Percentiles rank a stretch among this genome's conserved stretches.
Conservation (phyloP, 2,888 invertebrate species). For the Anthophora plumipes region DNA sequence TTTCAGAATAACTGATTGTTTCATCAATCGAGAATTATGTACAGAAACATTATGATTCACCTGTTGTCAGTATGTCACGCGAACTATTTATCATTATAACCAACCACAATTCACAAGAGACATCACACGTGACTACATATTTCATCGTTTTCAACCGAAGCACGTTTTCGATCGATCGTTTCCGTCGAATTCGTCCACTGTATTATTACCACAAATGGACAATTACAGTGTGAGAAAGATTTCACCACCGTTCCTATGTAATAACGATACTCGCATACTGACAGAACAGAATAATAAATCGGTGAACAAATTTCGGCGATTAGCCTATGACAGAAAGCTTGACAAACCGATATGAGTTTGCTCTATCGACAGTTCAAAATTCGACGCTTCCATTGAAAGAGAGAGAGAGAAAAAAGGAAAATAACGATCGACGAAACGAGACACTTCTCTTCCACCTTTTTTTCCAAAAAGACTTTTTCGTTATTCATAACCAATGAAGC, state of each 20-base stretch:
- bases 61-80: background rate
- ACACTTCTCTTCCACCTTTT: background rate
- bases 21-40: too few relatives aligned
- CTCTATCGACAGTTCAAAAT: background rate
- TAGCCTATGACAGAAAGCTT: background rate
- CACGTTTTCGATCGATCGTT: background rate
- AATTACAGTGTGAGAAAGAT: background rate
- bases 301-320: background rate
- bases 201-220: background rate
- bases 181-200: background rate
- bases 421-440: background rate
- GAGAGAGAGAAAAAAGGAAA: too few relatives aligned
- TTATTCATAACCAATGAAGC: constrained; percentile 33
- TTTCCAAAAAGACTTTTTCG: background rate
- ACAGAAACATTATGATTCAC: background rate
- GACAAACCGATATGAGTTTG: background rate
- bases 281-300: background rate
- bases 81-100: background rate
- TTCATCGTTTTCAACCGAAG: background rate
- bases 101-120: background rate
- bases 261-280: background rate
- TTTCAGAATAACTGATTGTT: too few relatives aligned
- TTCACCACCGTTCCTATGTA: background rate
- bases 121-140: background rate
- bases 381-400: too few relatives aligned